Conservation (phyloP, 2,888 invertebrate genomes). For the Drosophila acutilabella region DNA sequence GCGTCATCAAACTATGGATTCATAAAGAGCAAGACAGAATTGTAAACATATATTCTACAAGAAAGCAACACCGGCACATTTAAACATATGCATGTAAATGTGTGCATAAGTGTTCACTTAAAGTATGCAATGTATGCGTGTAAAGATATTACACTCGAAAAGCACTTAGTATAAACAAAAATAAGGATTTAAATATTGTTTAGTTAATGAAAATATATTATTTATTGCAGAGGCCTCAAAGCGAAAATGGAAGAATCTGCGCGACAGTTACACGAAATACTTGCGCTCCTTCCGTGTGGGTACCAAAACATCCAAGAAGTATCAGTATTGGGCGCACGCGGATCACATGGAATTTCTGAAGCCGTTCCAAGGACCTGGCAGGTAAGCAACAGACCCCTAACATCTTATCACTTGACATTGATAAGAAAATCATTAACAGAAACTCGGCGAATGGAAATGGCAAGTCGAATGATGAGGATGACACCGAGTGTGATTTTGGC, state of each 20-base stretch:
- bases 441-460: constrained; percentile 70
- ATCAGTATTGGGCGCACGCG: constrained; percentile 85
- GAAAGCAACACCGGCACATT: not conserved
- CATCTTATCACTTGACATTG: not conserved
- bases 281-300: constrained; percentile 84
- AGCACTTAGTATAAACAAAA: too few relatives aligned
- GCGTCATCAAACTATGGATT: constrained; percentile 1
- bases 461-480: constrained; percentile 82
- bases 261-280: constrained; percentile 85
- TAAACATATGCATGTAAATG: not conserved
- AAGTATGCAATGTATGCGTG: constrained; percentile 19
- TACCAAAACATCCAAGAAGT: constrained; percentile 84
- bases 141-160: too few relatives aligned
- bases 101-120: not conserved
- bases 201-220: not conserved
- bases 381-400: constrained; percentile 57
- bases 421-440: constrained; percentile 43
- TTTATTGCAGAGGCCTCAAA: constrained; percentile 83
- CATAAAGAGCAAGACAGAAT: not conserved
- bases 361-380: constrained; percentile 84
- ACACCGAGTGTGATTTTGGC: constrained; percentile 83
- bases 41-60: not conserved
- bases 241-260: constrained; percentile 85
- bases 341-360: constrained; percentile 85
- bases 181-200: too few relatives aligned